Percentiles rank a stretch among this genome's conserved stretches.
phyloP scores from a whole-genome alignment of 2,797 vertebrate species.

The Notoglanidium macrostoma region DNA sequence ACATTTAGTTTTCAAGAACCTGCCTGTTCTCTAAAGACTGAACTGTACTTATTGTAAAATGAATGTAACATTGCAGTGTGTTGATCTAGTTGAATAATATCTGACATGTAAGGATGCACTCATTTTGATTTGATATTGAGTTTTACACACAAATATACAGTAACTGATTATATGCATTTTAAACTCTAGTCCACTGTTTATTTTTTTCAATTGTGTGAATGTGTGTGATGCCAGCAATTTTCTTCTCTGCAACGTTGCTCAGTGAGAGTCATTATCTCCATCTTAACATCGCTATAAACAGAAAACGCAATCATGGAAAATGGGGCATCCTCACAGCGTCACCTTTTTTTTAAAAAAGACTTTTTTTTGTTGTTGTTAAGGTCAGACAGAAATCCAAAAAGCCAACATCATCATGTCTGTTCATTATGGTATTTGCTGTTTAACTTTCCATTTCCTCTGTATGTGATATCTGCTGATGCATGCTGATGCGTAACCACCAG shows the following conservation, averaged over 20 bases:
- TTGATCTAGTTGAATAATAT: neutral
- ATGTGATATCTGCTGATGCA: slow-evolving; percentile 39
- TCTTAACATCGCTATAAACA: neutral
- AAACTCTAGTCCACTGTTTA: neutral
- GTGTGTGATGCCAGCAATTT: neutral
- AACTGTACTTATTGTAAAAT: neutral
- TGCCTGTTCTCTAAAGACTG: neutral
- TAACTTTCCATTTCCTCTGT: slow-evolving; percentile 16
- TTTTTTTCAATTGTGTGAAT: neutral
- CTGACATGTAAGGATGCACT: neutral
- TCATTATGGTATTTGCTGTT: neutral
- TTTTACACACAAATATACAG: neutral
- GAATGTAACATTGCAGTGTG: neutral
- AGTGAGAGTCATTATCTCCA: neutral
- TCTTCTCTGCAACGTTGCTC: neutral
- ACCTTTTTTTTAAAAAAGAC: too few species aligned
- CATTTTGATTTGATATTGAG: too few species aligned
- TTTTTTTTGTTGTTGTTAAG: neutral
- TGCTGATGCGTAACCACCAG: slow-evolving; percentile 17
- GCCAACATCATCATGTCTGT: neutral
- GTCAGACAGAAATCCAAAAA: neutral
- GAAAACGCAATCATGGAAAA: neutral
- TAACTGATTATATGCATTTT: neutral
- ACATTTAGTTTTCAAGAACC: neutral
- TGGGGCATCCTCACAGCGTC: neutral